phyloP scores from a whole-genome alignment of 1,140 invertebrate genomes.

The Drosophila lacteicornis region DNA sequence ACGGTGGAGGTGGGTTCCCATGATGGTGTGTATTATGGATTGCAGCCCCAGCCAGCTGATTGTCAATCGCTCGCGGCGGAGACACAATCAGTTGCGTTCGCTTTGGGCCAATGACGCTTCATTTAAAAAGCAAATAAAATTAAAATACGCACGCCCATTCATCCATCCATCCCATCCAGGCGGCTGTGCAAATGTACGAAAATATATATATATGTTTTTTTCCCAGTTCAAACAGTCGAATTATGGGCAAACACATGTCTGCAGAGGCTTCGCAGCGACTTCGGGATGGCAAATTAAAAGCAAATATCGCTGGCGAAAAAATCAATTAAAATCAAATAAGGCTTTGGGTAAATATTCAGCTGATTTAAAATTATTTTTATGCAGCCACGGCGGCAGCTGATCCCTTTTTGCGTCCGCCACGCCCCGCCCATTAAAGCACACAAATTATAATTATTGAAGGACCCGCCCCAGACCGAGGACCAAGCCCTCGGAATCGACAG shows the following conservation, averaged over 20 bases:
- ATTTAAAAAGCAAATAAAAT: conserved; percentile 83
- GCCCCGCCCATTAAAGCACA: conserved; percentile 62
- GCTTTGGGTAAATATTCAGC: conserved; percentile 79
- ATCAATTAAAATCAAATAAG: conserved; percentile 83
- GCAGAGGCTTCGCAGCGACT: conserved; percentile 39
- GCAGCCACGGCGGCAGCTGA: conserved; percentile 24
- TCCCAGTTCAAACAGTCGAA: conserved; percentile 70
- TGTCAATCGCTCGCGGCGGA: conserved; percentile 63
- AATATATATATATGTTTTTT: conserved; percentile 36
- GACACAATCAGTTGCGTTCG: conserved; percentile 73
- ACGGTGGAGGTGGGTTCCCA: background rate
- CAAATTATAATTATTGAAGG: conserved; percentile 76
- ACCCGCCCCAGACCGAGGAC: conserved; percentile 1
- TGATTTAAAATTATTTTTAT: conserved; percentile 80
- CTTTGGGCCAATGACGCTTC: conserved; percentile 67
- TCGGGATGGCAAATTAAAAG: conserved; percentile 72
- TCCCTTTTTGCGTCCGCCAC: conserved; percentile 6
- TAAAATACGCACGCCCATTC: conserved; percentile 67
- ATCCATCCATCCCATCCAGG: background rate
- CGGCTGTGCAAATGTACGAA: conserved; percentile 15
- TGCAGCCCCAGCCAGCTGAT: conserved; percentile 65
- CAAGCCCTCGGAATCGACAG: conserved; percentile 14
- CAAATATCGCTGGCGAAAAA: conserved; percentile 71
- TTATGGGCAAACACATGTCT: conserved; percentile 64
- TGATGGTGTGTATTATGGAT: conserved; percentile 29